These are phyloP conservation scores for Neoniphon sammara DNA, from an alignment of 2,797 vertebrate species.

Conservation along the genomic window DNA sequence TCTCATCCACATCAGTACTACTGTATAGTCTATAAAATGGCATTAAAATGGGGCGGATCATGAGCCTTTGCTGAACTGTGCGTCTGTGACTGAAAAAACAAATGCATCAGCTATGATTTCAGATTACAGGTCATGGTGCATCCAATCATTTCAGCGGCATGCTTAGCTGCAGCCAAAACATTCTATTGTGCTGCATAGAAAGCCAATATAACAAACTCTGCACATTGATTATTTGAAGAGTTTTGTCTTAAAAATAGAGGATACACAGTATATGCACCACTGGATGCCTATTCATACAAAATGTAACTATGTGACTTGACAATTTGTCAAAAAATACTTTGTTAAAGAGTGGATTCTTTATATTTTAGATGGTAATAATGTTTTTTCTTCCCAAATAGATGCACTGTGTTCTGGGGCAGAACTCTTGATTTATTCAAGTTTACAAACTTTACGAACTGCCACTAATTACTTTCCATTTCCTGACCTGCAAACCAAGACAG, in stretches of 20 bases:
- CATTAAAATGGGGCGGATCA: background rate
- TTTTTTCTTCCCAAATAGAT: background rate
- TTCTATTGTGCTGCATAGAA: background rate
- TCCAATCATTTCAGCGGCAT: background rate
- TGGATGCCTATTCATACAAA: background rate
- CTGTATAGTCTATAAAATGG: background rate
- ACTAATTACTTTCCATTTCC: constrained; percentile 45
- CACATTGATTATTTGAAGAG: background rate
- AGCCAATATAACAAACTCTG: background rate
- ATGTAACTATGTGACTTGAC: background rate
- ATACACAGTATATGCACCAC: background rate
- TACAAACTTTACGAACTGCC: background rate
- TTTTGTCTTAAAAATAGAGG: background rate
- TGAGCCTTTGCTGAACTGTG: background rate
- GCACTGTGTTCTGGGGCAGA: constrained; percentile 28
- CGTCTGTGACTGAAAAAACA: background rate
- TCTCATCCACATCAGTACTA: background rate
- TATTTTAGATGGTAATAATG: background rate
- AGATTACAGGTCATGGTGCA: background rate
- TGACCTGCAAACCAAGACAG: constrained; percentile 74
- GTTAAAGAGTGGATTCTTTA: background rate
- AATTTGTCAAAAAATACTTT: background rate
- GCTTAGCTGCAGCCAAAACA: background rate
- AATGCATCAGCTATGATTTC: background rate
- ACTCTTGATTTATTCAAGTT: constrained; percentile 16